Conservation (phyloP, 1,140 invertebrate species). For the Diabrotica undecimpunctata region DNA sequence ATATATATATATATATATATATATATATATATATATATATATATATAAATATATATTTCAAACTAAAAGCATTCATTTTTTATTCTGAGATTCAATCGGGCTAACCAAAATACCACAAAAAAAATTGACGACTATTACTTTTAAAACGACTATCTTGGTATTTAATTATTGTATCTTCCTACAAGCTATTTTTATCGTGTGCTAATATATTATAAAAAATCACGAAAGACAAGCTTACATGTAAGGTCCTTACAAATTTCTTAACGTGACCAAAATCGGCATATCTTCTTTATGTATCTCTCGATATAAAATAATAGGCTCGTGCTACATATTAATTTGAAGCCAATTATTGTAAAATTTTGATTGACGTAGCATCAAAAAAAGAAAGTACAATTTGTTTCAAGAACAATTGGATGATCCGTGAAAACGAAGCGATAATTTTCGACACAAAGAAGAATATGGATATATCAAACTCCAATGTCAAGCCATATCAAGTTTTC, state of each 20-base stretch:
- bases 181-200: too few relatives aligned
- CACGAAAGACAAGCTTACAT: too few relatives aligned
- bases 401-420: neutral
- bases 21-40: too few relatives aligned
- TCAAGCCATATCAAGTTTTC: neutral
- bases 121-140: too few relatives aligned
- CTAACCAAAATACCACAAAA: too few relatives aligned
- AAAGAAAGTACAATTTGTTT: neutral
- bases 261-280: neutral
- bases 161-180: too few relatives aligned
- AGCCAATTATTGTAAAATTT: neutral
- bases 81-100: too few relatives aligned
- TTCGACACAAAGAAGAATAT: neutral
- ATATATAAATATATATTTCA: too few relatives aligned
- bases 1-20: too few relatives aligned
- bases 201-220: too few relatives aligned
- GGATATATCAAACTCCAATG: neutral
- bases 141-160: too few relatives aligned
- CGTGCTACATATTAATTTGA: slow-evolving; percentile 1
- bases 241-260: neutral
- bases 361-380: neutral
- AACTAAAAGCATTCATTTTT: too few relatives aligned
- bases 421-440: neutral
- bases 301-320: neutral
- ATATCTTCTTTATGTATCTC: neutral